phyloP scores from a whole-genome alignment of 2,888 invertebrate species.

The Shargacucullia verbasci region DNA sequence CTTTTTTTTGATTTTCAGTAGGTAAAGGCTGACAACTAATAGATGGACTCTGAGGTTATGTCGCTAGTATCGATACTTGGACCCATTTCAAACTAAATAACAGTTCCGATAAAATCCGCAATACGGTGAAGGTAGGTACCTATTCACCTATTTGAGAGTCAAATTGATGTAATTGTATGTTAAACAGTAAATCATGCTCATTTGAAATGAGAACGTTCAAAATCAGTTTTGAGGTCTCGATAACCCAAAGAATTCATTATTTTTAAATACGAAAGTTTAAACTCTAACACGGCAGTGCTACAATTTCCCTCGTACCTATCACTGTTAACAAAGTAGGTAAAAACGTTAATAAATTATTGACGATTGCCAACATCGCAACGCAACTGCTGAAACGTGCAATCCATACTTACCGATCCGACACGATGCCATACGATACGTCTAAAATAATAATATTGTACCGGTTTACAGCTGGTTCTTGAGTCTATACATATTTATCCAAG shows the following conservation, averaged over 20 bases:
- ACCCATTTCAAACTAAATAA: too few species aligned
- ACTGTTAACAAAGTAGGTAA: constrained; percentile 53
- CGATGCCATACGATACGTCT: constrained; percentile 53
- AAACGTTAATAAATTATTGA: constrained; percentile 65
- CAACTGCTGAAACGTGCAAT: constrained; percentile 62
- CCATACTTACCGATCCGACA: constrained; percentile 55
- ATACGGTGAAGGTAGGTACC: too few species aligned
- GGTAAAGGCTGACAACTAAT: too few species aligned
- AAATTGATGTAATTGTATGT: constrained; percentile 22
- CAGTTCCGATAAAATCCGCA: too few species aligned
- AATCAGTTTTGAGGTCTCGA: constrained; percentile 2
- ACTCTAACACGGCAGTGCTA: constrained; percentile 37
- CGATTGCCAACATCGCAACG: constrained; percentile 60
- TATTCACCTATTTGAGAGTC: not conserved
- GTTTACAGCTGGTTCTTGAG: constrained; percentile 48
- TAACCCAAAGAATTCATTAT: constrained; percentile 24
- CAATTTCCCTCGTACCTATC: constrained; percentile 61
- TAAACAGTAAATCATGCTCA: constrained; percentile 17
- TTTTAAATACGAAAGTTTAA: constrained; percentile 33
- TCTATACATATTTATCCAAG: constrained; percentile 55
- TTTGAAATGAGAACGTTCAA: not conserved
- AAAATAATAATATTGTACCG: constrained; percentile 50
- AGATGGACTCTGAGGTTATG: too few species aligned
- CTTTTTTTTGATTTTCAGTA: too few species aligned
- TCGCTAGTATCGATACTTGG: too few species aligned